Base-by-base conservation (phyloP, 2,888 invertebrate genomes). In the Halictus ligatus region DNA sequence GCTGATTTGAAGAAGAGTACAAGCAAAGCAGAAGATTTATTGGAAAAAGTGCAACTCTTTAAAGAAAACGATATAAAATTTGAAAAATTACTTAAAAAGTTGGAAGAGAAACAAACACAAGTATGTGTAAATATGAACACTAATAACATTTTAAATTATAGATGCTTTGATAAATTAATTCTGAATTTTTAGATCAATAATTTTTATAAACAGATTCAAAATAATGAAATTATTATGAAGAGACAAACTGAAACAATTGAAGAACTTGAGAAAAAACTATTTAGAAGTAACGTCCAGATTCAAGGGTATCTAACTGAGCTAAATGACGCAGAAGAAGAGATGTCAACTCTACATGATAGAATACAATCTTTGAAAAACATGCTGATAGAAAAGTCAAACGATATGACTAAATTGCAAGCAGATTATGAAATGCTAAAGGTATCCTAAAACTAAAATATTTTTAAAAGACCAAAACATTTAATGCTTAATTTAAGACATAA, bases 341-440 rank as follows among this genome's bases (percentile, higher is more conserved):
- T 92, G 29, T 83, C 82, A 40, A 84, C 81, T 71, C 78, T 93
- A 18, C 89, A 86, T 13, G 83, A 89, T 48, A 90, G 90, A 79
- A 88, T 93, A 77, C 81, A 83, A 71, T 92, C 92, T 8, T 86
- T 94, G 43, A 93, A 93, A 83, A 88, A 74, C 64, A 87, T 93
- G 80, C 54, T 94, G 15, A 90, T 91, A 69, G 91, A 93, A 74
- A 93, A 92, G 88, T 94, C 93, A 0, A 90, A 92, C 40, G 83
- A 87, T 18, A 85, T 93, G 89, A 92, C 90, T 5, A 91, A 92
- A 78, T 77, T 94, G 10, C 89, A 94, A 89, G 92, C 92, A 6
- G 92, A 94, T 89, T 91, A 93, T 81, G 91, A 93, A 90, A 85
- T 94, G 6, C 83, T 94, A 25, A 92, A 93, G 89, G 94, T 94